Percentiles rank a stretch among this genome's conserved stretches.
phyloP scores from a whole-genome alignment of 1,140 invertebrate species.

The Drosophila virilis region DNA sequence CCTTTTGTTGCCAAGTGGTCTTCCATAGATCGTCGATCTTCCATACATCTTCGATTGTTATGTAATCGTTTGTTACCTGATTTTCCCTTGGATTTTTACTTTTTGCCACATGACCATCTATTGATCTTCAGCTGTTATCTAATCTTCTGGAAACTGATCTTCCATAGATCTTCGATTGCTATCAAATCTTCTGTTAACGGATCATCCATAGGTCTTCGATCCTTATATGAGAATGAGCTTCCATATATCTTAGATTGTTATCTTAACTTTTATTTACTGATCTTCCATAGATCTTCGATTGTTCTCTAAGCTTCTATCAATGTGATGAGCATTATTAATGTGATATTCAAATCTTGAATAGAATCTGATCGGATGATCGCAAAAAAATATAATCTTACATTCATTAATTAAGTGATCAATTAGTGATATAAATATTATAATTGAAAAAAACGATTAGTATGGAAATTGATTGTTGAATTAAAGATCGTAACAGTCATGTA shows the following conservation, averaged over 20 bases:
- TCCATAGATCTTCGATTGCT: background rate
- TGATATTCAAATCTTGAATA: background rate
- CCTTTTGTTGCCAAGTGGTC: too few species aligned
- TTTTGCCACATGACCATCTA: too few species aligned
- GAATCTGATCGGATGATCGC: background rate
- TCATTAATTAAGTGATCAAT: conserved; percentile 1
- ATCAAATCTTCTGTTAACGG: too few species aligned
- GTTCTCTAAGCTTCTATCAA: too few species aligned
- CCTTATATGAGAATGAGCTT: background rate
- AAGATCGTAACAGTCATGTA: too few species aligned
- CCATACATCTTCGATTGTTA: too few species aligned
- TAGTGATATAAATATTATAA: background rate
- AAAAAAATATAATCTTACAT: background rate
- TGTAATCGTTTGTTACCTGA: too few species aligned
- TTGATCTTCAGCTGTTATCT: background rate
- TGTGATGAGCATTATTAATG: too few species aligned
- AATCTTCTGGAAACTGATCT: background rate
- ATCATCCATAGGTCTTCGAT: background rate
- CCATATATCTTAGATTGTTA: background rate
- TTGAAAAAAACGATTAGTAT: background rate
- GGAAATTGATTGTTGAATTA: too few species aligned
- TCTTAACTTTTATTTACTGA: too few species aligned
- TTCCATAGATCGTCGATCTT: too few species aligned
- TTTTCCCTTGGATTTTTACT: too few species aligned
- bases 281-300: background rate